Evolutionary conservation across 2,113 vertebrate genomes (phyloP), one percentile per base, ranked within the genome.

Genomic region (Xyliphius kryptos): DNA sequence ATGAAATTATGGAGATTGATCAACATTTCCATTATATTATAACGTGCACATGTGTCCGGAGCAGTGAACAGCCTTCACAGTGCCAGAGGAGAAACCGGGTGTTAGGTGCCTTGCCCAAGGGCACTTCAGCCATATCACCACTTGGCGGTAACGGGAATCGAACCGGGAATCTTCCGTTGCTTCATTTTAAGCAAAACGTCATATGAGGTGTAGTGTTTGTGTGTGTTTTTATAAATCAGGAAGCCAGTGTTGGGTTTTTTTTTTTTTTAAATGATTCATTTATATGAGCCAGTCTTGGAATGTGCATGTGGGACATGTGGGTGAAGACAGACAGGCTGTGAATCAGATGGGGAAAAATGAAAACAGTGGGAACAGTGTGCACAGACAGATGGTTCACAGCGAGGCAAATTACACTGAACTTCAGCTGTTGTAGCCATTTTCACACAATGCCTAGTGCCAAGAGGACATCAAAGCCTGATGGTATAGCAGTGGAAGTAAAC

Each of bases 321-420:
- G 13, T 43, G 19, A 14, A n/a, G n/a, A n/a, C n/a, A 22, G 55
- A 21, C 40, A n/a, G 17, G 55, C 15, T 58, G 56, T 43, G 4
- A 14, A 44, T 58, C 56, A 44, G 40, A 58, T n/a, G 14, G 40
- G 37, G 11, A 54, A 15, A 16, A 12, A 37, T 6, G 50, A n/a
- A 22, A 56, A 56, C 15, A 20, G 36, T 19, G 37, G 38, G 40
- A 58, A 26, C 11, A 15, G 19, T 21, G 38, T 5, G 38, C 38
- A 57, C 19, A 57, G 22, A 44, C 56, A 44, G 56, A 58, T 58
- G 56, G 40, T 44, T 44, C 40, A 44, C 56, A 58, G 56, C 14
- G 38, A 58, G 56, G 20, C 14, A 3, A 58, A 26, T 44, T 10
- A n/a, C 20, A 44, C 26, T 20, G 44, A 43, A 44, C 55, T 15